phyloP scores from a whole-genome alignment of 2,113 vertebrate genomes.

The Cervus canadensis region DNA sequence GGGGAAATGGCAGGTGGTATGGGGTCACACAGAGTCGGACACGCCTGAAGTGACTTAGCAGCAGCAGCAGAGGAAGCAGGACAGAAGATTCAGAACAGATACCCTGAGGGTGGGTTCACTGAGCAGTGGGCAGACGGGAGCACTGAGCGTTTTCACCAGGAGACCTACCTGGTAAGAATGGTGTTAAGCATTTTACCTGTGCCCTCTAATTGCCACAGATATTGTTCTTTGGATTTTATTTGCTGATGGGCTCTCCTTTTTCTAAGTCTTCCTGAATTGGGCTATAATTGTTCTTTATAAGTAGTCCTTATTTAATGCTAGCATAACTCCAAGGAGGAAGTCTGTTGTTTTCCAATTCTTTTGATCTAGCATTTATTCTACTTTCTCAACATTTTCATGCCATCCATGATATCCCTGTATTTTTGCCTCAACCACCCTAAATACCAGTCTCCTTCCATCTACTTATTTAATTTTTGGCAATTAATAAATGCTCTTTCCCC shows the following conservation, averaged over 20 bases:
- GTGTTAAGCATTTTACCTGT: background rate
- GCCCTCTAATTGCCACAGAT: background rate
- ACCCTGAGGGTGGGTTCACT: background rate
- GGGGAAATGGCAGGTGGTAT: background rate
- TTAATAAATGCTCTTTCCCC: constrained; percentile 18
- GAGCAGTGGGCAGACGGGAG: background rate
- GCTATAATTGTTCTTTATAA: background rate
- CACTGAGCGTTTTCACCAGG: background rate
- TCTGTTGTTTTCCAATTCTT: background rate
- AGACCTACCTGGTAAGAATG: background rate
- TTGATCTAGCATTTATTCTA: background rate
- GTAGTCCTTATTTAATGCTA: background rate
- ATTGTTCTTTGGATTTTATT: background rate
- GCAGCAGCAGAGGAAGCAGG: no score
- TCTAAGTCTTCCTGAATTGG: background rate
- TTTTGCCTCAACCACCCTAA: constrained; percentile 34
- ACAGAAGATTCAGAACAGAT: background rate
- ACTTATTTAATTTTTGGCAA: background rate
- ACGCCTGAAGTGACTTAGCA: no score
- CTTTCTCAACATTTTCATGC: background rate
- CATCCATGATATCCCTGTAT: background rate
- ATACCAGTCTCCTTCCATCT: background rate
- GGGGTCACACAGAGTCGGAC: no score
- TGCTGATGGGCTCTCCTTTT: background rate
- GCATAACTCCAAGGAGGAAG: background rate